phyloP scores from a whole-genome alignment of 2,888 invertebrate species.

The Strigamia transsilvanica region DNA sequence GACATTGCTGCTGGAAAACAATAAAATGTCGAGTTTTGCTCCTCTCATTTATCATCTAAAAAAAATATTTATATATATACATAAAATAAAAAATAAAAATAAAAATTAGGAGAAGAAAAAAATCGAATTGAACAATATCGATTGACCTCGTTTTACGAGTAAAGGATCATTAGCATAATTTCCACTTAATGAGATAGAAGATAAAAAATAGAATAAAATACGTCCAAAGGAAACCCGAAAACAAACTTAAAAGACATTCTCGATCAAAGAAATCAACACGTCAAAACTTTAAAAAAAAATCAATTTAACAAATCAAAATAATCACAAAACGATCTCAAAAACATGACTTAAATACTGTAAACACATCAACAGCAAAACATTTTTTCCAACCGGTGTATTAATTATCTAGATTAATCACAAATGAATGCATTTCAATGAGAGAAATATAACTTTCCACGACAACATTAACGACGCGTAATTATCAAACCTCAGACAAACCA shows the following conservation, averaged over 20 bases:
- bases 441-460: too few relatives aligned
- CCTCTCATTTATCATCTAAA: neutral
- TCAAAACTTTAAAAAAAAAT: too few relatives aligned
- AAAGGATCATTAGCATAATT: constrained; percentile 30
- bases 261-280: too few relatives aligned
- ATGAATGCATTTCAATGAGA: too few relatives aligned
- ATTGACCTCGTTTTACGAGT: constrained; percentile 7
- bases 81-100: neutral
- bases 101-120: neutral
- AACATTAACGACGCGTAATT: too few relatives aligned
- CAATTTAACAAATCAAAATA: too few relatives aligned
- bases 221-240: neutral
- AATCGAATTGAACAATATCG: constrained; percentile 21
- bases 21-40: constrained; percentile 6
- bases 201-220: neutral
- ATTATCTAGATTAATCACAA: too few relatives aligned
- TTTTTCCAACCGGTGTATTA: too few relatives aligned
- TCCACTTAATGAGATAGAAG: constrained; percentile 1
- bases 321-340: too few relatives aligned
- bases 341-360: too few relatives aligned
- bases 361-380: too few relatives aligned
- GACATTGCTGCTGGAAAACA: neutral
- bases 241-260: neutral
- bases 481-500: too few relatives aligned
- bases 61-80: neutral